These are phyloP conservation scores for Myotis brandtii DNA, from an alignment of 2,113 vertebrate species.

Conservation along the genomic window DNA sequence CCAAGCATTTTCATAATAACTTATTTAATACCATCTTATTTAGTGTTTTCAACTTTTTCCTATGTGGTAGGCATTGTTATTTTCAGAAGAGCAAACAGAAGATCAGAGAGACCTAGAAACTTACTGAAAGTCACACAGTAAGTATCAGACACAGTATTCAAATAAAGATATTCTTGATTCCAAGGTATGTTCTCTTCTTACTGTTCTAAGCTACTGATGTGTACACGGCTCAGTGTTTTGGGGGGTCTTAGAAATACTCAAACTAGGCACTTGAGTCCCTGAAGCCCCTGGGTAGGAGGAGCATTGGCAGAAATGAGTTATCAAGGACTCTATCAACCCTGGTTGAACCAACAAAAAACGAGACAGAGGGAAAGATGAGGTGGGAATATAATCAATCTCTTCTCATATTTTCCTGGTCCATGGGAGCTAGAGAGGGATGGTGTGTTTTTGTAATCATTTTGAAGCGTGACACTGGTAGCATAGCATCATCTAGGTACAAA, in stretches of 20 bases:
- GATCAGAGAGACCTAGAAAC: neutral
- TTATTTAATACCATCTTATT: neutral
- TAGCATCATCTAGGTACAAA: neutral
- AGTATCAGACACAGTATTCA: neutral
- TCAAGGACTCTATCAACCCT: neutral
- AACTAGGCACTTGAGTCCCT: neutral
- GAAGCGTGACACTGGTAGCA: neutral
- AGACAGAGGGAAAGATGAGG: neutral
- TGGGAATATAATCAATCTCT: neutral
- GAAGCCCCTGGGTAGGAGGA: neutral
- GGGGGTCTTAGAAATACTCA: neutral
- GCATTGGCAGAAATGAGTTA: neutral
- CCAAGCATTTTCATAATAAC: neutral
- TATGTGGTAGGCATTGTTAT: neutral
- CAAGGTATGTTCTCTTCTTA: neutral
- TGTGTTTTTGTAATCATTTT: neutral
- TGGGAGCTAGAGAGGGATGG: neutral
- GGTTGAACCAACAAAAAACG: neutral
- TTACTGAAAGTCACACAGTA: neutral
- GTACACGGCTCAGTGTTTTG: neutral
- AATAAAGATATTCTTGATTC: neutral
- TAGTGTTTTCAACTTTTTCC: slow-evolving; percentile 24
- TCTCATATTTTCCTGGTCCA: neutral
- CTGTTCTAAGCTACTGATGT: neutral
- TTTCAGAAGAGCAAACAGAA: slow-evolving; percentile 16